Evolutionary conservation across 2,113 vertebrate species (phyloP), one percentile per base, ranked within the genome.

Genomic region (Hydrolagus affinis): DNA sequence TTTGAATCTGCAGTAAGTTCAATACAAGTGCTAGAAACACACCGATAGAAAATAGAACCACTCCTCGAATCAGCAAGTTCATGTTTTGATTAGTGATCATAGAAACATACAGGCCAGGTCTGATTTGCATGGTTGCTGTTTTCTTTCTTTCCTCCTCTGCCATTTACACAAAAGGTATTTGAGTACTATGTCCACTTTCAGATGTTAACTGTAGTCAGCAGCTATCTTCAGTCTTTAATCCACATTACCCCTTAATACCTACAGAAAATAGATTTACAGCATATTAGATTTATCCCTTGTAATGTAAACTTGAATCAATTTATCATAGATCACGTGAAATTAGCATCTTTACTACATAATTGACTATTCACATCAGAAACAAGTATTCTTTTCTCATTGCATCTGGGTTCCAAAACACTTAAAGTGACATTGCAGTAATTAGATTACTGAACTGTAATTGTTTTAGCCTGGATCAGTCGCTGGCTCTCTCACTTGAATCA

Each of bases 1-100:
- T 95, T 92, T 99, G 97, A 88, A 98, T 96, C 93, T 98, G 97
- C 87, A 99, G 94, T 83, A 99, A 91, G 90, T 99, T 98, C 86
- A 99, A 94, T 87, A 99, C 95, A 88, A 99, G 92, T 0, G 97
- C 94, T 87, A 98, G 91, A 89, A 98, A 96, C 11, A 98, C 97
- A 0, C 97, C 97, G 88, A 98, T 96, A 15, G 94, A 94, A 90
- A 99, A 98, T 15, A 98, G 93, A 88, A 98, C 91, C 86, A 94
- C 70, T 57, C 96, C 96, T 57, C 96, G 94, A 89, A 97, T 95
- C 87, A 96, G 86, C 89, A 99, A 89, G 90, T 97, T 98, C 88
- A 95, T 93, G 87, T 90, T 95, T 86, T 86, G 93, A 90, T 96
- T 95, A 86, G 96, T 96, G 87, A 98, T 90, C 85, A 90, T 92